Evolutionary conservation across 35 echinoderm and acorn worm species (phyloP).

Genomic region (Strongylocentrotus purpuratus): DNA sequence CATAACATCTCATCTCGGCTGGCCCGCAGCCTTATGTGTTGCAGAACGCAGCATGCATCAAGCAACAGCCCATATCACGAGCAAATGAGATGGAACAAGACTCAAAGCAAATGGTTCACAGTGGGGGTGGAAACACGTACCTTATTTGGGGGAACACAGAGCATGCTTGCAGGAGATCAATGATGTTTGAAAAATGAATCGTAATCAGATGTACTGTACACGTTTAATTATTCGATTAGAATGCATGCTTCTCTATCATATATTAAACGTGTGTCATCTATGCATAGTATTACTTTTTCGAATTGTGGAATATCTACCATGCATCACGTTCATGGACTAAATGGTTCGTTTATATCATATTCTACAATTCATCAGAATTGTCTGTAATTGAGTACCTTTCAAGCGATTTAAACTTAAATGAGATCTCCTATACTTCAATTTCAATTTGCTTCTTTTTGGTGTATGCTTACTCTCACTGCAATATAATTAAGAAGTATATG

Average conservation of each 20-base stretch:
- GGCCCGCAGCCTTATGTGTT: conserved; percentile 22
- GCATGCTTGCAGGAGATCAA: not conserved
- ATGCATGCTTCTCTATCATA: not conserved
- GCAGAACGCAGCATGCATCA: conserved; percentile 10
- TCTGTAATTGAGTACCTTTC: too few relatives aligned
- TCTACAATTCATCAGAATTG: too few relatives aligned
- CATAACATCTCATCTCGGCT: not conserved
- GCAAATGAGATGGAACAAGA: not conserved
- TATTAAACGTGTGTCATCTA: too few relatives aligned
- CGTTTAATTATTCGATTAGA: too few relatives aligned
- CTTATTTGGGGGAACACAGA: not conserved
- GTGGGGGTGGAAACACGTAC: not conserved
- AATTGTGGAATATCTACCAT: not conserved
- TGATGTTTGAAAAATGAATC: not conserved
- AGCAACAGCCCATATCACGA: not conserved
- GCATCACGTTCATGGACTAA: not conserved
- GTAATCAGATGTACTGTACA: not conserved
- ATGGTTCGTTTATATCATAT: not conserved
- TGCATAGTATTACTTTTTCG: too few relatives aligned
- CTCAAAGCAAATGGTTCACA: not conserved
- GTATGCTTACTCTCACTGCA: not conserved
- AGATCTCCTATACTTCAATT: not conserved
- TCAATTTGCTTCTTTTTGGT: not conserved
- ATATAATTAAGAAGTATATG: not conserved
- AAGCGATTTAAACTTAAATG: too few relatives aligned